Base-by-base conservation (phyloP, 1,140 invertebrate species). In the Acromyrmex echinatior region DNA sequence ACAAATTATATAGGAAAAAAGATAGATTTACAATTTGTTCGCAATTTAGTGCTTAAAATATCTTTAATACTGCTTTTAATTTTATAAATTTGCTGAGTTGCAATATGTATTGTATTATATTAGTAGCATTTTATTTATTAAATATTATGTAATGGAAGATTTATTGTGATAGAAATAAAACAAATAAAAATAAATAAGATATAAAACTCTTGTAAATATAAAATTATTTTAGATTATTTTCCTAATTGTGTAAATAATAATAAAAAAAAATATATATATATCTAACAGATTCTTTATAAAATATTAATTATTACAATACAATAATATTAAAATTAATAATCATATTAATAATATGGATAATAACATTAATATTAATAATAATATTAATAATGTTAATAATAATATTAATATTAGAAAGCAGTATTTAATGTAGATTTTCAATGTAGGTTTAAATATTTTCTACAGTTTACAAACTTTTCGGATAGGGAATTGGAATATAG, bases 211-310 rank as follows among this genome's bases (percentile, higher is more conserved):
- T 39, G 12, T 1, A 21, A 16, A 76, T 16, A 76, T 39, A 39
- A 74, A 60, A 39, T 60, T 76, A 60, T 35, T 60, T 58, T 16
- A 76, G 12, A 25, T 76, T 21, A 25, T 76, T 21, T 39, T n/a
- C 5, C 4, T n/a, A 28, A 71, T 14, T 39, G 2, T 35, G 5
- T 14, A 58, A 28, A 71, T 53, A 3, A 51, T 25, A 31, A 73
- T 56, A 74, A 35, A 1, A 28, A 28, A 12, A 35, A 58, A 35
- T n/a, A n/a, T n/a, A 14, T 58, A 14, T 31, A 45, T 21, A 21
- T 21, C 21, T 39, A 58, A 74, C 14, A n/a, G 18, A 45, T n/a
- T 28, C 4, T 18, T 58, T 58, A 63, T 39, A 21, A n/a, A 49
- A n/a, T 18, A 45, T 14, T 49, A 25, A n/a, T 7, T 63, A 21